A percentile compares a stretch with the other conserved stretches of the same genome.
These are phyloP conservation scores for Chymomyza amoena DNA, from an alignment of 2,888 invertebrate genomes.

Conservation along the genomic window DNA sequence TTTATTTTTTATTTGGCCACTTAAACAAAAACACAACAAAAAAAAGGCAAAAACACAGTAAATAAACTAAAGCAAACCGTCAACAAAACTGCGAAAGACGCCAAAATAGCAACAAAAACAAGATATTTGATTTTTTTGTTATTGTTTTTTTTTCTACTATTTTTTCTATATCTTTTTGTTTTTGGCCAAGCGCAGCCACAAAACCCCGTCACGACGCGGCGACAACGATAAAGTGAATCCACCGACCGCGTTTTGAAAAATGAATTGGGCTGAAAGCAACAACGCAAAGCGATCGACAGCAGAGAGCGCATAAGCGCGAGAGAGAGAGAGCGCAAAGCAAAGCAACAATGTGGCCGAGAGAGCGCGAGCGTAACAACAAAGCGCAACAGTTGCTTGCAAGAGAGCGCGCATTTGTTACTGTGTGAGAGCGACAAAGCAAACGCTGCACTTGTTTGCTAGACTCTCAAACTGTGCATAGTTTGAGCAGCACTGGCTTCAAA, in stretches of 20 bases:
- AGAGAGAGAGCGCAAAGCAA: background rate
- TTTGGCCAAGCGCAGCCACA: background rate
- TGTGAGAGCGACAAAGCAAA: background rate
- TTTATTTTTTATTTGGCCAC: background rate
- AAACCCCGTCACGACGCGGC: background rate
- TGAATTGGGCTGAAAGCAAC: background rate
- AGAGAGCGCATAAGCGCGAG: background rate
- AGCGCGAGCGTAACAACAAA: conserved; percentile 14
- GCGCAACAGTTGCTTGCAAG: conserved; percentile 2
- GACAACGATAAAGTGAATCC: conserved; percentile 3
- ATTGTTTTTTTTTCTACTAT: background rate
- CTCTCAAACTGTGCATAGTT: background rate
- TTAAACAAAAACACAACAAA: conserved; percentile 24
- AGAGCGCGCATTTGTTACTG: background rate
- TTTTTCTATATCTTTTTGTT: background rate
- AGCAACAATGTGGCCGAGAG: conserved; percentile 4
- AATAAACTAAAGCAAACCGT: conserved; percentile 10
- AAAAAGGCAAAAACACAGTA: conserved; percentile 13
- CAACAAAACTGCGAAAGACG: conserved; percentile 27
- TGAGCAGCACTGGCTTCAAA: background rate
- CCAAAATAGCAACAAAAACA: conserved; percentile 14
- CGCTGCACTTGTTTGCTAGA: background rate
- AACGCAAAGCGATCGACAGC: background rate
- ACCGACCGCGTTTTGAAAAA: background rate
- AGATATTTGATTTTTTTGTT: background rate